Evolutionary conservation across 2,888 invertebrate species (phyloP).

Genomic region (Parnassius mnemosyne): DNA sequence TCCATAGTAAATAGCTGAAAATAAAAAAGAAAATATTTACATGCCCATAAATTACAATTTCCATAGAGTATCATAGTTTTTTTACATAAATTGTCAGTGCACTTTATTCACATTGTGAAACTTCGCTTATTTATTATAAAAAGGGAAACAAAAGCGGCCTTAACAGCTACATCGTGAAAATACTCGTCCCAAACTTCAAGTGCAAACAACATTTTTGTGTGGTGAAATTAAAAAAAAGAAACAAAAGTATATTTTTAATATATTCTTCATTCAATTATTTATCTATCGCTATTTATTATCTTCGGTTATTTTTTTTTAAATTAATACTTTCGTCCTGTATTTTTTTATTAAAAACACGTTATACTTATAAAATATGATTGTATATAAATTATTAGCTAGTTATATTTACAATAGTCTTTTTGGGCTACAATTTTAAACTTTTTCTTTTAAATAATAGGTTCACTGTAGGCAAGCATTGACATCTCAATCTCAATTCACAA

Average conservation of each 20-base stretch:
- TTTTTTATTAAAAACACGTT: slow-evolving; percentile 50
- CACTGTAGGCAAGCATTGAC: slow-evolving; percentile 70
- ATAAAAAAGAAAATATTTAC: slow-evolving; percentile 42
- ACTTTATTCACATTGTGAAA: slow-evolving; percentile 69
- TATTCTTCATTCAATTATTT: slow-evolving; percentile 43
- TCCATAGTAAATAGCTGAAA: slow-evolving; percentile 37
- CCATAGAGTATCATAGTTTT: slow-evolving; percentile 61
- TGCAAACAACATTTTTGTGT: slow-evolving; percentile 32
- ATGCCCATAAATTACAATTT: slow-evolving; percentile 54
- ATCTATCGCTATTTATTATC: slow-evolving; percentile 73
- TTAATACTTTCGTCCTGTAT: slow-evolving; percentile 66
- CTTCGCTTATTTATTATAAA: slow-evolving; percentile 34
- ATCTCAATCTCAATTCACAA: slow-evolving; percentile 47
- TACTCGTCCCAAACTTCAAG: slow-evolving; percentile 31
- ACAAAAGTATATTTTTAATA: slow-evolving; percentile 32
- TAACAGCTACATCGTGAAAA: slow-evolving; percentile 55
- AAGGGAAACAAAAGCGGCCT: slow-evolving; percentile 42
- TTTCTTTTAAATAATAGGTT: slow-evolving; percentile 51
- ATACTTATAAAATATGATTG: slow-evolving; percentile 59
- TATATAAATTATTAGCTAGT: slow-evolving; percentile 65
- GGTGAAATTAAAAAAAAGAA: slow-evolving; percentile 25
- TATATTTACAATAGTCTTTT: slow-evolving; percentile 74
- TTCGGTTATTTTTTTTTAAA: slow-evolving; percentile 58
- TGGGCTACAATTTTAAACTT: slow-evolving; percentile 58
- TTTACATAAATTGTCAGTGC: slow-evolving; percentile 63